Percentiles rank a stretch among this genome's conserved stretches.
These are phyloP conservation scores for Gephyroberyx darwinii DNA, from an alignment of 2,797 vertebrate species.

Conservation along the genomic window DNA sequence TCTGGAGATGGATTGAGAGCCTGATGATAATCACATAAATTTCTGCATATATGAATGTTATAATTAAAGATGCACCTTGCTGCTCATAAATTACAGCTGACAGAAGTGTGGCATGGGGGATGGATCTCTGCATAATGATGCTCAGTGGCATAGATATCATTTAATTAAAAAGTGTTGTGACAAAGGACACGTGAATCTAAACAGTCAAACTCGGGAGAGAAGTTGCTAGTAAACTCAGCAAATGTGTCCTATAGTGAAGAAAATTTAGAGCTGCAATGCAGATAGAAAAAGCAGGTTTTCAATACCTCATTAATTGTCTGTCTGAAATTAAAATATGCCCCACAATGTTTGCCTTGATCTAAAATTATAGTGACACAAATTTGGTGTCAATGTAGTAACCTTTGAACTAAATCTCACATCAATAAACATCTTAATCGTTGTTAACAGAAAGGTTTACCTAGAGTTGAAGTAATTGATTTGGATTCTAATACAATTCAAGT, in stretches of 20 bases:
- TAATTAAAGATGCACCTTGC: slow-evolving; percentile 72
- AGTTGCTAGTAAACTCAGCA: slow-evolving; percentile 33
- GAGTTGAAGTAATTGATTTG: neutral
- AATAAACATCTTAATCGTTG: slow-evolving; percentile 2
- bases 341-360: neutral
- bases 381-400: neutral
- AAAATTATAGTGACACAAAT: neutral
- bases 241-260: slow-evolving; percentile 34
- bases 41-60: slow-evolving; percentile 68
- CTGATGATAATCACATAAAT: slow-evolving; percentile 74
- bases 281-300: slow-evolving; percentile 3
- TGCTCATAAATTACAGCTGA: slow-evolving; percentile 75
- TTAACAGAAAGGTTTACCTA: slow-evolving; percentile 8
- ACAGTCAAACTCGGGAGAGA: slow-evolving; percentile 49
- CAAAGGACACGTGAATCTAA: slow-evolving; percentile 58
- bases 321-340: neutral
- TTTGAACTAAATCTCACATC: neutral
- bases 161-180: slow-evolving; percentile 77
- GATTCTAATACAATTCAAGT: slow-evolving; percentile 14
- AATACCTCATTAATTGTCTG: neutral
- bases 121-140: slow-evolving; percentile 64
- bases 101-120: slow-evolving; percentile 67
- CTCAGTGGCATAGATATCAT: slow-evolving; percentile 70
- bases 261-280: slow-evolving; percentile 16
- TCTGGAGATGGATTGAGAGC: slow-evolving; percentile 71